Conservation (phyloP, 2,797 vertebrate species). For the Limnodromus scolopaceus region DNA sequence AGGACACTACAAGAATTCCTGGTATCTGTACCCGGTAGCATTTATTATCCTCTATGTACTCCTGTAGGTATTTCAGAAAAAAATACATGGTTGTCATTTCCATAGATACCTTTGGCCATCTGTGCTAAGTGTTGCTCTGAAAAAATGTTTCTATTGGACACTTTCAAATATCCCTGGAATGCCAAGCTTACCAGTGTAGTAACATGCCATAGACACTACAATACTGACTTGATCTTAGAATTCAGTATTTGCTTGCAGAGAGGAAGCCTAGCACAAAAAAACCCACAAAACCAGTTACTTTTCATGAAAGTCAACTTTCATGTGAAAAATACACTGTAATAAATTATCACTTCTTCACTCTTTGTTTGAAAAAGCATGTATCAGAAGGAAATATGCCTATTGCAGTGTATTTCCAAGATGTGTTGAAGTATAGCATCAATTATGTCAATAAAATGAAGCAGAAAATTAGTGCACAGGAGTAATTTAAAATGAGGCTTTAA, state of each 20-base stretch:
- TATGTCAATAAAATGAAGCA: slow-evolving; percentile 46
- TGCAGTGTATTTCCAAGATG: not conserved
- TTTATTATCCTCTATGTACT: not conserved
- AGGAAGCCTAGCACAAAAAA: not conserved
- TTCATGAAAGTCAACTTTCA: not conserved
- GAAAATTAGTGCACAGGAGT: slow-evolving; percentile 38
- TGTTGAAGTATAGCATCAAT: not conserved
- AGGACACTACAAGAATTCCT: not conserved
- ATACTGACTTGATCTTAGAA: not conserved
- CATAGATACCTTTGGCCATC: not conserved
- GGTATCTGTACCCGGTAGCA: not conserved
- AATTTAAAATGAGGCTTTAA: slow-evolving; percentile 33
- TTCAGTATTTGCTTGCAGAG: not conserved
- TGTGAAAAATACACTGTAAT: not conserved
- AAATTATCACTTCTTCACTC: not conserved
- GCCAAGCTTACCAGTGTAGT: not conserved
- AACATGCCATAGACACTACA: not conserved
- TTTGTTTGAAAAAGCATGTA: not conserved
- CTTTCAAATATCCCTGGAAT: not conserved
- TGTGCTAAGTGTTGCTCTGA: not conserved
- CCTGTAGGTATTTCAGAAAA: not conserved
- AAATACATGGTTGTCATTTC: not conserved
- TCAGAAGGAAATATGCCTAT: not conserved
- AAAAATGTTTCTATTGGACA: not conserved
- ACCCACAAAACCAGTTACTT: not conserved